A percentile compares a stretch with the other conserved stretches of the same genome.
These are phyloP conservation scores for Cyclura pinguis DNA, from an alignment of 2,797 vertebrate genomes.

Conservation along the genomic window DNA sequence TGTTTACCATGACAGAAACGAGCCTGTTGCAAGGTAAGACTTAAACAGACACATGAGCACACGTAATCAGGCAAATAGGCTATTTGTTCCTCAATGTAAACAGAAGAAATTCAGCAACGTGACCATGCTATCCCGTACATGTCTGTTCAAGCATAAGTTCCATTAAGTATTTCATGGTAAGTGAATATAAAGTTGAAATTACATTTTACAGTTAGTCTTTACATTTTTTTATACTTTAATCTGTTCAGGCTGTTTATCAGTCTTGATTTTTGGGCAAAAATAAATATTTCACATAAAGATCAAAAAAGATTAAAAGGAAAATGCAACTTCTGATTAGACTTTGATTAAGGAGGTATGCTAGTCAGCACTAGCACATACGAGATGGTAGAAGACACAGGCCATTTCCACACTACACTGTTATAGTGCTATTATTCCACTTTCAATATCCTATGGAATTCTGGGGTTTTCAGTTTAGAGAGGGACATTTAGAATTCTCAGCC, in stretches of 20 bases:
- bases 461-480: no score
- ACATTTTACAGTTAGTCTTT: background rate
- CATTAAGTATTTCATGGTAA: background rate
- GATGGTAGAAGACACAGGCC: background rate
- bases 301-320: background rate
- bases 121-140: background rate
- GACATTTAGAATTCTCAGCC: no score
- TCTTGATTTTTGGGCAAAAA: background rate
- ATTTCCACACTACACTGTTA: no score
- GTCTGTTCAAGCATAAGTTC: background rate
- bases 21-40: slow-evolving; percentile 90
- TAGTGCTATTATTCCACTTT: no score
- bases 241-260: background rate
- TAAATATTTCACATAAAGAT: background rate
- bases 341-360: background rate
- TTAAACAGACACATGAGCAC: background rate
- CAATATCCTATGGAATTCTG: no score
- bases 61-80: background rate
- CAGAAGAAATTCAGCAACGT: background rate
- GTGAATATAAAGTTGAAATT: background rate
- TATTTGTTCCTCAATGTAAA: slow-evolving; percentile 4
- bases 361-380: background rate
- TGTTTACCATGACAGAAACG: slow-evolving; percentile 90
- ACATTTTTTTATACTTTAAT: background rate
- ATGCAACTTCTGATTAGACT: background rate